phyloP scores from a whole-genome alignment of 23 tunicate genomes.

The Clavelina lepadiformis region DNA sequence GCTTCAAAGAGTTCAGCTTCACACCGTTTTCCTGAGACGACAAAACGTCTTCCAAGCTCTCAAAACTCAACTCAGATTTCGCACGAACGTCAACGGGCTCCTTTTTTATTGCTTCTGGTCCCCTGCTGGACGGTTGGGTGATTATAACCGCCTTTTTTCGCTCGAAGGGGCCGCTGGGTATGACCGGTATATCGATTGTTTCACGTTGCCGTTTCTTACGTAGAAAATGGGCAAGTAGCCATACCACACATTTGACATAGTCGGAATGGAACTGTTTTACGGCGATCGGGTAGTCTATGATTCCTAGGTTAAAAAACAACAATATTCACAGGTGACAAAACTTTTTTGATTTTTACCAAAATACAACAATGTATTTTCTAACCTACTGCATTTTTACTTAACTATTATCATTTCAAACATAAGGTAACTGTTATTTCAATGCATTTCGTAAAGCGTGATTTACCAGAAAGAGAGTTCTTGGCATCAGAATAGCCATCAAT shows the following conservation, averaged over 20 bases:
- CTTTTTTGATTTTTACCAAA: not conserved
- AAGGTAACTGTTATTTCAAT: too few relatives aligned
- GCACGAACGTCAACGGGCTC: not conserved
- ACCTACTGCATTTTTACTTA: too few relatives aligned
- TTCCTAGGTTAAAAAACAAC: conserved; percentile 28
- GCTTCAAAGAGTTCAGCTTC: too few relatives aligned
- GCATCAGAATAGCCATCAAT: conserved; percentile 73
- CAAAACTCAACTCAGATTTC: not conserved
- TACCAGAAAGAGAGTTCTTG: conserved; percentile 44
- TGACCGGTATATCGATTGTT: too few relatives aligned
- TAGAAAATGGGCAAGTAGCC: conserved; percentile 36
- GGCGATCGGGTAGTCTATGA: conserved; percentile 59
- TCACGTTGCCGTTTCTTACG: conserved; percentile 8
- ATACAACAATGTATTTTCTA: not conserved
- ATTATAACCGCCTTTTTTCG: too few relatives aligned
- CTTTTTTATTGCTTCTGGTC: too few relatives aligned
- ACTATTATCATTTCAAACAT: too few relatives aligned
- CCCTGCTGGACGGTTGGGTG: too few relatives aligned
- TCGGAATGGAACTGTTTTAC: conserved; percentile 37
- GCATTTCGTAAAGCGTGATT: too few relatives aligned
- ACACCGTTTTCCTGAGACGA: conserved; percentile 1
- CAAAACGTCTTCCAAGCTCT: conserved; percentile 10
- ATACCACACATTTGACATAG: conserved; percentile 36
- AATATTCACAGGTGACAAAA: not conserved
- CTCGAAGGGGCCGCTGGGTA: too few relatives aligned